These are phyloP conservation scores for Stichodactyla helianthus DNA, from an alignment of 64 coral and sea anemone species.

Conservation along the genomic window DNA sequence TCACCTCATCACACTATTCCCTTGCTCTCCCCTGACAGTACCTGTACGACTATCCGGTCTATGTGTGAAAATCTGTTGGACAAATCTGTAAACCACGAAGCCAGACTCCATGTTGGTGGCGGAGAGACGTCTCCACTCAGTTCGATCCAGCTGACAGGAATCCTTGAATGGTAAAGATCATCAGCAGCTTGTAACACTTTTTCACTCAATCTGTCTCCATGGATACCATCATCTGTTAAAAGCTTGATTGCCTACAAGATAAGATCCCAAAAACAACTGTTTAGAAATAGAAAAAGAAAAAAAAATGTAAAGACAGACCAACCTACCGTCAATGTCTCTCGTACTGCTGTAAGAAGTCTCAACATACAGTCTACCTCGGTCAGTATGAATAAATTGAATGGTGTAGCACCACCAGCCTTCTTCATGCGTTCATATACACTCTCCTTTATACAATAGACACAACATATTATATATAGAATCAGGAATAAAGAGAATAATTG, in stretches of 20 bases:
- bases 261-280: neutral
- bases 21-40: neutral
- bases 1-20: neutral
- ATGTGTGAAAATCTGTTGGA: constrained; percentile 74
- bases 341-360: constrained; percentile 54
- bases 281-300: neutral
- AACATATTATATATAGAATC: neutral
- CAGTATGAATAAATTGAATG: constrained; percentile 90
- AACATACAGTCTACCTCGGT: constrained; percentile 94
- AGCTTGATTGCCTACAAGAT: constrained; percentile 66
- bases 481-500: neutral
- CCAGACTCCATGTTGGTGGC: constrained; percentile 65
- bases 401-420: constrained; percentile 74
- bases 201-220: constrained; percentile 70
- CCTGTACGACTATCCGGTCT: constrained; percentile 86
- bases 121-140: constrained; percentile 82
- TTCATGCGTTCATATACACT: constrained; percentile 91
- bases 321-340: constrained; percentile 82
- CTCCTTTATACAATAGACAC: constrained; percentile 38
- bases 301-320: neutral
- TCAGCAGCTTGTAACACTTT: constrained; percentile 66
- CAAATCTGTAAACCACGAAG: constrained; percentile 80
- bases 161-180: constrained; percentile 76
- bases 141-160: constrained; percentile 60
- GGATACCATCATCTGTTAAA: constrained; percentile 61